A percentile compares a stretch with the other conserved stretches of the same genome.
Evolutionary conservation across 2,113 vertebrate genomes (phyloP).

Genomic region (Zapus hudsonius): DNA sequence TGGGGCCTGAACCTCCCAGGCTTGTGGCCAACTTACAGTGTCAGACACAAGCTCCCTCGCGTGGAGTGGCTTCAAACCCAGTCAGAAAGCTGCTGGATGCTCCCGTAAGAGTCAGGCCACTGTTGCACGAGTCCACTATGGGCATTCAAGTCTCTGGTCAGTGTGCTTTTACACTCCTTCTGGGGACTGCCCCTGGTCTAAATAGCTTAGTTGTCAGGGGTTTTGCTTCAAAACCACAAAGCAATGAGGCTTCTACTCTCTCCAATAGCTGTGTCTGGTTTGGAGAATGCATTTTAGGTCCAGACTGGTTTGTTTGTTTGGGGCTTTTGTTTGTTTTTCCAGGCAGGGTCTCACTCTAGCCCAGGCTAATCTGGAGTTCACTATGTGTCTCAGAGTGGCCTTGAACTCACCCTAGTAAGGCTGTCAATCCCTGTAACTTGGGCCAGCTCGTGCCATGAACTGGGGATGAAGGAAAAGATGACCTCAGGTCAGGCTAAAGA

Average conservation of each 20-base stretch:
- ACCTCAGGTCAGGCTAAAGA: not conserved
- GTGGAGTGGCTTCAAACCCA: too few relatives aligned
- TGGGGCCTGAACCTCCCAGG: too few relatives aligned
- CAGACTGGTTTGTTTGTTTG: not conserved
- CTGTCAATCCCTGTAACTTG: not conserved
- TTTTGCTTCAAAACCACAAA: not conserved
- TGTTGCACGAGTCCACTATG: too few relatives aligned
- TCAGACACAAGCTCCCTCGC: too few relatives aligned
- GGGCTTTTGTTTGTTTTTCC: not conserved
- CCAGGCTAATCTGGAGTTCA: too few relatives aligned
- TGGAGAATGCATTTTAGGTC: not conserved
- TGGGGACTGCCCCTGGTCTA: not conserved
- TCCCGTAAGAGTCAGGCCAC: too few relatives aligned
- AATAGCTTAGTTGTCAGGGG: not conserved
- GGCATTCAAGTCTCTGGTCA: not conserved
- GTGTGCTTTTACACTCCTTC: not conserved
- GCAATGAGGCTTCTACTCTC: not conserved
- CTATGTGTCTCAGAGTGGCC: too few relatives aligned
- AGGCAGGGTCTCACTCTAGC: not conserved
- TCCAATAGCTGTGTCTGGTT: not conserved
- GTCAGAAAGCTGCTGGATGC: too few relatives aligned
- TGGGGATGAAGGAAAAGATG: not conserved
- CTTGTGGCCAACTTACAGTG: too few relatives aligned
- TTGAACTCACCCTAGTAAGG: not conserved
- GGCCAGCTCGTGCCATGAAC: not conserved